Evolutionary conservation across 2,113 vertebrate species (phyloP).

Genomic region (Colaptes auratus): DNA sequence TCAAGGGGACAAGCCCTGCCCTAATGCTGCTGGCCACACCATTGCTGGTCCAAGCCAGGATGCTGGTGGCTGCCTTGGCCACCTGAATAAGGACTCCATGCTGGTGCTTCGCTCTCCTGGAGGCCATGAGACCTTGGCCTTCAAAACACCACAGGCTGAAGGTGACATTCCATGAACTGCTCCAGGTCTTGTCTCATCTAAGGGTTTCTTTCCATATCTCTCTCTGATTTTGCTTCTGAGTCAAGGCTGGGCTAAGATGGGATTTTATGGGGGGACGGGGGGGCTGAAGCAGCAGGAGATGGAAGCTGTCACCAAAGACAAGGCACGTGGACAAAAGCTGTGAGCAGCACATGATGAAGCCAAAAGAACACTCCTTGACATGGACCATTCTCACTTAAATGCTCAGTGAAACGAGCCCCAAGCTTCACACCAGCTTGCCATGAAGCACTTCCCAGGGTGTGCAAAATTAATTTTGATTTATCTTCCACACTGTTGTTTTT

Average conservation of each 20-base stretch:
- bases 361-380: background rate
- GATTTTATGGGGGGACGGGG: background rate
- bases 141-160: background rate
- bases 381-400: background rate
- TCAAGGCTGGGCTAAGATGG: background rate
- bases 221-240: background rate
- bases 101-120: background rate
- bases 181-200: rapidly evolving
- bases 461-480: background rate
- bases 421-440: background rate
- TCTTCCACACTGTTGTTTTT: background rate
- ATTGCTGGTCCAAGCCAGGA: too few species aligned
- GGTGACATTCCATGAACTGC: rapidly evolving
- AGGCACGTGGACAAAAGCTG: background rate
- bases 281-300: background rate
- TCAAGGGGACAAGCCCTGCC: too few species aligned
- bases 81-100: too few species aligned
- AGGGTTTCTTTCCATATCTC: rapidly evolving
- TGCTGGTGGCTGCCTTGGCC: too few species aligned
- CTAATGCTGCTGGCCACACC: too few species aligned
- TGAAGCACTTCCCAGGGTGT: background rate
- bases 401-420: background rate
- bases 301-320: background rate
- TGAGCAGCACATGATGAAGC: background rate
- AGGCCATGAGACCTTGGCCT: rapidly evolving